A percentile compares a stretch with the other conserved stretches of the same genome.
phyloP scores from a whole-genome alignment of 2,113 vertebrate species.

The Thamnophis sirtalis region DNA sequence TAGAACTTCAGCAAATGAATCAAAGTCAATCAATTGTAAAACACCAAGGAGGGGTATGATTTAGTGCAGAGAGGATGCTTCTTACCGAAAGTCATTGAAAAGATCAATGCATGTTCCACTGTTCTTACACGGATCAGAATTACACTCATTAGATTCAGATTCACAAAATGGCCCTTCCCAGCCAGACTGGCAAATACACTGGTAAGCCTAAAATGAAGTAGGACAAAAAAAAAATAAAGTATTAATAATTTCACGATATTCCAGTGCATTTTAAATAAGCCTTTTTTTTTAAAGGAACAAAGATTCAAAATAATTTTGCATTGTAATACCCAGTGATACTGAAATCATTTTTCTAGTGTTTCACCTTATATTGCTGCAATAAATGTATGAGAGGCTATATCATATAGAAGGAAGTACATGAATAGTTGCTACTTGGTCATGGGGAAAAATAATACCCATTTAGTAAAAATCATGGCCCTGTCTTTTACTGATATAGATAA shows the following conservation, averaged over 20 bases:
- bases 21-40: not conserved
- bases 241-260: not conserved
- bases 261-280: not conserved
- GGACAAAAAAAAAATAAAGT: not conserved
- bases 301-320: not conserved
- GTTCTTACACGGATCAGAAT: conserved; percentile 76
- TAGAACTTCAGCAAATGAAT: not conserved
- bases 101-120: conserved; percentile 76
- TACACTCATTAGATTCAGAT: conserved; percentile 74
- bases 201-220: conserved; percentile 51
- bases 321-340: not conserved
- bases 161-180: conserved; percentile 80
- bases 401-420: not conserved
- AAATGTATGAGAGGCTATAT: not conserved
- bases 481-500: not conserved
- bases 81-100: conserved; percentile 74
- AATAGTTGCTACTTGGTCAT: not conserved
- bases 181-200: conserved; percentile 57
- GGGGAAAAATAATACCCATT: too few species aligned
- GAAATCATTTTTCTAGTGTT: not conserved
- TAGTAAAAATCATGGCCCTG: not conserved
- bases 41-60: not conserved
- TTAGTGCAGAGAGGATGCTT: not conserved
- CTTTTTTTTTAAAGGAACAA: not conserved
- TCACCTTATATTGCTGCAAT: not conserved